Evolutionary conservation across 53 echinoderm and acorn worm genomes (phyloP), one percentile per base, ranked within the genome.

Genomic region (Stichopus horrens): DNA sequence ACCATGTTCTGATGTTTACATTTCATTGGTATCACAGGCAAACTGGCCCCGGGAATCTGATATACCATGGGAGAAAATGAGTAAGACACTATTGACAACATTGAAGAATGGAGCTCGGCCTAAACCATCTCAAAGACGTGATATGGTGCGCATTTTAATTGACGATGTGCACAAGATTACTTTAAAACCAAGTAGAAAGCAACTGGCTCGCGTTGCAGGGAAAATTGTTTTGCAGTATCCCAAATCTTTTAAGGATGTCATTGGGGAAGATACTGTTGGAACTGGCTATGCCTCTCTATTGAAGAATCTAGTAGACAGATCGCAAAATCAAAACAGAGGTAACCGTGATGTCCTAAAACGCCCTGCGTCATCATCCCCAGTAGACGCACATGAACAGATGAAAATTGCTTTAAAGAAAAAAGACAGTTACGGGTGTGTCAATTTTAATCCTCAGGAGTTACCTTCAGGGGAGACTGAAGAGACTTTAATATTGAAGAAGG

Each of bases 261-360:
- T 83, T 5, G 56, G 56, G 6, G 21, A 22, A 7, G 54, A 58
- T 58, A 57, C 56, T n/a, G 57, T 88, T 54, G 88, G 88, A 8
- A 88, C 88, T 13, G 88, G 88, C 23, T 74, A 88, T 88, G 88
- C 75, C 53, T 88, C 74, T 6, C 88, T 88, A 8, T 58, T 75
- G 19, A 86, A 86, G 73, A 86, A 86, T 23, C 11, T 86, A 14
- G 21, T 63, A 14, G 37, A 86, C 10, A 23, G 86, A 23, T 23
- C 54, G 16, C 18, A 86, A 21, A 86, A 86, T 73, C 86, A 86
- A 63, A 68, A 23, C 8, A 63, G 86, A n/a, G n/a, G n/a, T n/a
- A n/a, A n/a, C n/a, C n/a, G n/a, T n/a, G n/a, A n/a, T n/a, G n/a
- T n/a, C n/a, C n/a, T n/a, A n/a, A n/a, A n/a, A n/a, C n/a, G n/a